Percentiles rank a stretch among this genome's conserved stretches.
Evolutionary conservation across 2,113 vertebrate genomes (phyloP).

Genomic region (Zapornia atra): DNA sequence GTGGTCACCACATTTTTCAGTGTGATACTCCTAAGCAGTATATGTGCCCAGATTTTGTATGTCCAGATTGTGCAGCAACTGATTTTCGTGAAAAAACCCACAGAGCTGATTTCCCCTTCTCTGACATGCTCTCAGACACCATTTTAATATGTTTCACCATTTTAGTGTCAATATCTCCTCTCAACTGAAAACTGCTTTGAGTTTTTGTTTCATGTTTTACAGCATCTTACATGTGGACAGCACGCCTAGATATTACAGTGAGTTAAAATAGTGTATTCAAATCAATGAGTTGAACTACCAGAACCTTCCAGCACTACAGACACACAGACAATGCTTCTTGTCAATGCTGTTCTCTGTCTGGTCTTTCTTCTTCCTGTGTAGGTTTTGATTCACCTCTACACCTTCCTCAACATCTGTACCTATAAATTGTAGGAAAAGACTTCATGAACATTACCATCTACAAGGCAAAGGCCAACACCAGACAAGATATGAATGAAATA

Average conservation of each 20-base stretch:
- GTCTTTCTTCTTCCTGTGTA: neutral
- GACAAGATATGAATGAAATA: neutral
- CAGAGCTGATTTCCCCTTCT: neutral
- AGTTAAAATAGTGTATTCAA: neutral
- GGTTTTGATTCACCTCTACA: neutral
- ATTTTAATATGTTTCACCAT: neutral
- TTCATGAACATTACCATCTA: neutral
- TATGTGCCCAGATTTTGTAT: neutral
- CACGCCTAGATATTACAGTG: neutral
- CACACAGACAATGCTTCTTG: accelerated
- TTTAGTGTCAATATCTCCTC: neutral
- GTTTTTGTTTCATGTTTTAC: neutral
- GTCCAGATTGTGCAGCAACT: neutral
- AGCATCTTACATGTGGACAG: neutral
- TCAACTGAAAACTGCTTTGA: neutral
- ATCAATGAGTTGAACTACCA: neutral
- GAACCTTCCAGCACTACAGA: neutral
- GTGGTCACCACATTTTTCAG: neutral
- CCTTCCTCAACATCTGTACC: neutral
- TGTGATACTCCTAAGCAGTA: neutral
- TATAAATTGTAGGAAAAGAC: neutral
- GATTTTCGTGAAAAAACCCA: neutral
- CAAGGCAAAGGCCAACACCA: neutral
- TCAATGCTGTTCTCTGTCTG: neutral
- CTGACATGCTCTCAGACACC: neutral